These are phyloP conservation scores for Sylvilagus floridanus DNA, from an alignment of 2,797 vertebrate species.

Conservation along the genomic window DNA sequence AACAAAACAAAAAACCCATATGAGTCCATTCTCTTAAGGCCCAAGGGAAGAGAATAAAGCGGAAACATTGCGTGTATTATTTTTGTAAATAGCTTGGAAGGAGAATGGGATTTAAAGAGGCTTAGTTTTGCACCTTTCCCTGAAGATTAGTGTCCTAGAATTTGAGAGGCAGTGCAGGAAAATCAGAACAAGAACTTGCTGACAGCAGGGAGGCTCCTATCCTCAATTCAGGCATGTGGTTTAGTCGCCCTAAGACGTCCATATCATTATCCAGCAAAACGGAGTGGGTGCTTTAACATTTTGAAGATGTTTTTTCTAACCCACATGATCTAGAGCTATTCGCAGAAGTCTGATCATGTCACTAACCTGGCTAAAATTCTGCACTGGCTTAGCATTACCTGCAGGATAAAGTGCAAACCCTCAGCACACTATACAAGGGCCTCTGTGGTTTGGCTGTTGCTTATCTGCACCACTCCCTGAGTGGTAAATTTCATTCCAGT, in stretches of 20 bases:
- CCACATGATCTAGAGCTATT: background rate
- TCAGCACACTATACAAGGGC: background rate
- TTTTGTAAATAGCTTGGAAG: background rate
- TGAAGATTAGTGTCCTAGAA: background rate
- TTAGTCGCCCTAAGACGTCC: background rate
- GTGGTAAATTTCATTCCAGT: background rate
- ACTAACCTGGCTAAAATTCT: background rate
- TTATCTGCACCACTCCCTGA: background rate
- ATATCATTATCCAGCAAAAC: background rate
- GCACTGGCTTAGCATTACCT: background rate
- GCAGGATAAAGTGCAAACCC: slow-evolving; percentile 54
- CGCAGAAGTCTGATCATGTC: background rate
- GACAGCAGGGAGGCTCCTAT: background rate
- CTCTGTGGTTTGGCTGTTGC: slow-evolving; percentile 17
- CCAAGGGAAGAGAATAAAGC: background rate
- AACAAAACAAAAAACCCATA: background rate
- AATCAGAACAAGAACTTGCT: slow-evolving; percentile 31
- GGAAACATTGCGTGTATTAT: background rate
- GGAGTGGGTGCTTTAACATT: background rate
- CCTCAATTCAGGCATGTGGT: background rate
- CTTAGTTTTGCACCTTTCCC: background rate
- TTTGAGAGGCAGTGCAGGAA: background rate
- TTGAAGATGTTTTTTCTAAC: background rate
- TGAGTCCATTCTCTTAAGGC: background rate
- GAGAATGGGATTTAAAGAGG: background rate